phyloP scores from a whole-genome alignment of 2,113 vertebrate genomes.

The Emydura subglobosa region DNA sequence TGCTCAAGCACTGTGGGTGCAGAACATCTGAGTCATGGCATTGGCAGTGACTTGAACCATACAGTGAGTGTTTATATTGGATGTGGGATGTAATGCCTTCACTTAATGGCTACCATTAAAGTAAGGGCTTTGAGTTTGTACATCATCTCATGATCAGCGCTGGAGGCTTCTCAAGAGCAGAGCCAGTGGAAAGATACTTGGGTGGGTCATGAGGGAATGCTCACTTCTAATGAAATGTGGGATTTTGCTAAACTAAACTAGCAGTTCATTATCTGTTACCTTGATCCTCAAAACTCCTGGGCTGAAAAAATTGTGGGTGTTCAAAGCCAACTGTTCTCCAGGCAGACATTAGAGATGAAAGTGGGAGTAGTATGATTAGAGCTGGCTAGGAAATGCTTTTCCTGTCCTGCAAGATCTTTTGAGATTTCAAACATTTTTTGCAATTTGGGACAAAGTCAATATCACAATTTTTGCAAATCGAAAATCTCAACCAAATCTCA shows the following conservation, averaged over 20 bases:
- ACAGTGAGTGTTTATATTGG: not conserved
- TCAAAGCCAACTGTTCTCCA: not conserved
- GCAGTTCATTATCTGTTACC: not conserved
- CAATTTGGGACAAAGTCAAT: not conserved
- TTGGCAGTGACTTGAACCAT: slow-evolving; percentile 21
- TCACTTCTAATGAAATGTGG: not conserved
- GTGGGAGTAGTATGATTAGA: not conserved
- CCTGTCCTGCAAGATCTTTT: not conserved
- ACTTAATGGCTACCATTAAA: not conserved
- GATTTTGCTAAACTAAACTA: not conserved
- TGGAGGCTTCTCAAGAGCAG: not conserved
- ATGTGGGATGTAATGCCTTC: not conserved
- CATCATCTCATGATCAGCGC: not conserved
- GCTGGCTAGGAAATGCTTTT: not conserved
- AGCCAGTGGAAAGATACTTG: not conserved
- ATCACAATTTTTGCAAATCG: not conserved
- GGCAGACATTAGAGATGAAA: not conserved
- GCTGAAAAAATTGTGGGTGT: not conserved
- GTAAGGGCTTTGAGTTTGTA: not conserved
- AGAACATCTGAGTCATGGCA: not conserved
- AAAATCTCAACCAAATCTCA: not conserved
- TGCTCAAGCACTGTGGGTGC: not conserved
- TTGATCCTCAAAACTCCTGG: not conserved
- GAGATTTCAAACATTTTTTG: not conserved
- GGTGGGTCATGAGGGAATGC: not conserved